Percentiles rank a stretch among this genome's conserved stretches.
These are phyloP conservation scores for Blastobasis lacticolella DNA, from an alignment of 2,888 invertebrate genomes.

Conservation along the genomic window DNA sequence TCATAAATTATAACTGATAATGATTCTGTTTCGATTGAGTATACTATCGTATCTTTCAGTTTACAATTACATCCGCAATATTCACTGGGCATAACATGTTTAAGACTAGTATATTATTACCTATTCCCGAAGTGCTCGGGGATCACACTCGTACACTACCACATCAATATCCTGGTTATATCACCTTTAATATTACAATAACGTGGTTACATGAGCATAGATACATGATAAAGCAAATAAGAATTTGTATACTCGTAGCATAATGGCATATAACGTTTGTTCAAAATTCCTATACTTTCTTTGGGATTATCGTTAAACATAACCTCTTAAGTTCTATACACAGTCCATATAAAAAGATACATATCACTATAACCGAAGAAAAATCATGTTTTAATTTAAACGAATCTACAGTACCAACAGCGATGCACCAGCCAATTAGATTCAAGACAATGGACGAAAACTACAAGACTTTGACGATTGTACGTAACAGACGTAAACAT, in stretches of 20 bases:
- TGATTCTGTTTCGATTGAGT: too few species aligned
- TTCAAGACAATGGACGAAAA: too few species aligned
- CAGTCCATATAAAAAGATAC: too few species aligned
- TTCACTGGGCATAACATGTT: constrained; percentile 30
- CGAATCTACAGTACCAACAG: too few species aligned
- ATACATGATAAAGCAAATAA: constrained; percentile 32
- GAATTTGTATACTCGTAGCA: constrained; percentile 29
- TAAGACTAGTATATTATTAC: constrained; percentile 55
- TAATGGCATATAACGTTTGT: constrained; percentile 48
- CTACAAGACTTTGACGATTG: too few species aligned
- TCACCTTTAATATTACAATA: constrained; percentile 42
- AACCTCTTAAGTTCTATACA: too few species aligned
- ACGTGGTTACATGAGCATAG: constrained; percentile 44
- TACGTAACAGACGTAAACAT: too few species aligned
- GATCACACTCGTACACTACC: constrained; percentile 41
- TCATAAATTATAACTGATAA: too few species aligned
- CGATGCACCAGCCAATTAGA: too few species aligned
- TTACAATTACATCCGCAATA: constrained; percentile 26
- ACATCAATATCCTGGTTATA: constrained; percentile 47
- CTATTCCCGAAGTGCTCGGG: constrained; percentile 46
- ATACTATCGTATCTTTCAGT: constrained; percentile 11
- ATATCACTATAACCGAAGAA: too few species aligned
- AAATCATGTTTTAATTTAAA: too few species aligned
- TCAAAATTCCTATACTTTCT: constrained; percentile 58
- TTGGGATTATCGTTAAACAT: constrained; percentile 24